Base-by-base conservation (phyloP, 2,888 invertebrate genomes). In the Chrysodeixis includens region DNA sequence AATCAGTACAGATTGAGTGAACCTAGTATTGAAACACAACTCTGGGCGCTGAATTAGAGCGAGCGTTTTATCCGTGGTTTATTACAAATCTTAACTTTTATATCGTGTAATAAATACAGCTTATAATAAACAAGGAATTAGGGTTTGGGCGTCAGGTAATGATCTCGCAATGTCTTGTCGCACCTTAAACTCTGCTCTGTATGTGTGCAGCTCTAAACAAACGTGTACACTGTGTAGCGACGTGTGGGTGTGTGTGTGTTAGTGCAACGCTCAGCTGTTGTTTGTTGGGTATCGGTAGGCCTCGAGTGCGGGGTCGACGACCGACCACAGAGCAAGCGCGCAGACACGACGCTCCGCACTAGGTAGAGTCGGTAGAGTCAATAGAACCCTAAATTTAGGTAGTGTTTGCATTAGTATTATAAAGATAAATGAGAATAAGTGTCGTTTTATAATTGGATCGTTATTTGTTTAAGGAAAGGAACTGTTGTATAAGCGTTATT, bases 181-280 rank as follows among this genome's bases (percentile, higher is more conserved):
- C 46, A 12, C 46, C 46, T 49, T 49, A 53, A 58, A 51, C 18
- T 32, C 20, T 10, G 14, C n/a, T 20, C 4, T n/a, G 22, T 35
- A 14, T 22, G 32, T 49, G 58, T 49, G 58, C 20, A 51, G 30
- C 52, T 76, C 66, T 66, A 76, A 74, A 76, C 76, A 71, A 71
- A 66, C 67, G 60, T 57, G 56, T 49, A 30, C 18, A 16, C 14
- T n/a, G 20, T 30, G 9, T 52, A n/a, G n/a, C n/a, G n/a, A 30
- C 56, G 22, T 68, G 62, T 71, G 49, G 68, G 76, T 7, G 65
- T 82, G 83, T 78, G 81, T 82, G 85, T 78, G 85, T 69, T 58
- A 64, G 79, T 85, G 87, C 82, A 85, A 74, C 69, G 79, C 90
- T 92, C 92, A 91, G 92, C 92, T 92, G 93, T 89, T 91, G 85